Base-by-base conservation (phyloP, 1,140 invertebrate genomes). In the Danaus melanippus region DNA sequence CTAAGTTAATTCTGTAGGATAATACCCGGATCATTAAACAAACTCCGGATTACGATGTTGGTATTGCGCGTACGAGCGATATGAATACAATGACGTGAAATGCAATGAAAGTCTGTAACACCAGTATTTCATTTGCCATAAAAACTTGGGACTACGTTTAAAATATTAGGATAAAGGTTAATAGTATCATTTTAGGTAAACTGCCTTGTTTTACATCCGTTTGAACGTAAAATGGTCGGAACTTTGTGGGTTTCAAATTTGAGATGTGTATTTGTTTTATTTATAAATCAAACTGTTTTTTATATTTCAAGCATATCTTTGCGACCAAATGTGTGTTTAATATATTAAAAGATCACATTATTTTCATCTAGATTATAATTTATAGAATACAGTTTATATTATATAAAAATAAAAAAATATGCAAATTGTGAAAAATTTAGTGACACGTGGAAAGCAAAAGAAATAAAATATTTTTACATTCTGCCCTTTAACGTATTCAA, bases 1-100 rank as follows among this genome's bases (percentile, higher is more conserved):
- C 56, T 42, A 47, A 66, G 68, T 71, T 79, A 79, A 81, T 74
- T 67, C 69, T 39, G 66, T 60, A 51, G 60, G 67, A 73, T 75
- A 74, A 72, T 61, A 73, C 67, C 67, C 62, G 67, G 53, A 67
- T 76, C 77, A 77, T 80, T 80, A 75, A 75, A 72, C 64, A 66
- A 67, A 72, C 67, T 71, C 72, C 58, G 71, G 78, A 80, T 83
- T 80, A 83, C 75, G 71, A 79, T 78, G 73, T 76, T 74, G 69
- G 69, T 78, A 79, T 76, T 78, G 69, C 74, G 66, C 62, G 69
- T 71, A 64, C 67, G 71, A 74, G 68, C 71, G 72, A 70, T 76
- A 74, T 73, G 74, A 80, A 75, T 74, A 76, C 77, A 76, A 76
- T 77, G 71, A 75, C 64, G 70, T 76, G 71, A 76, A 79, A 78